Percentiles rank a stretch among this genome's conserved stretches.
Evolutionary conservation across 1,140 invertebrate genomes (phyloP).

Genomic region (Drosophila carrolli): DNA sequence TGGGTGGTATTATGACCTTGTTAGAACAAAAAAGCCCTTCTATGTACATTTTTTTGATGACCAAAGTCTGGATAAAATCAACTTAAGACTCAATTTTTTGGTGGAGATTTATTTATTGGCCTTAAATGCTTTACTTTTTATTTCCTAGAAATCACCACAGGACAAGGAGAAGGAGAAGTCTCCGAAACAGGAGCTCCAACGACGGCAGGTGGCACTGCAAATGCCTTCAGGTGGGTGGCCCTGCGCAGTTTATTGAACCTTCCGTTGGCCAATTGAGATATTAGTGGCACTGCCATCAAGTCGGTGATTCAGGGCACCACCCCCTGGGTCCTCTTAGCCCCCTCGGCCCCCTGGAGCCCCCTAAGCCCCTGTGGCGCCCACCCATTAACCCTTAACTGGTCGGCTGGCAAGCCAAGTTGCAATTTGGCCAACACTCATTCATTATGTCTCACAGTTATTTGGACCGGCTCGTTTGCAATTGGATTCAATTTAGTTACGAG

Average conservation of each 20-base stretch:
- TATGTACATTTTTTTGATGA: no score
- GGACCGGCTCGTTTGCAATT: constrained; percentile 51
- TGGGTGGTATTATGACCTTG: no score
- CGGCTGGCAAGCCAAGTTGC: constrained; percentile 66
- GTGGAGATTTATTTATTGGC: no score
- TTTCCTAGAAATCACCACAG: no score
- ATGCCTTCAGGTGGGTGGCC: constrained; percentile 64
- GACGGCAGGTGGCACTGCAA: constrained; percentile 18
- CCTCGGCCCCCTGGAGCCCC: neutral
- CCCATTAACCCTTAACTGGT: constrained; percentile 7
- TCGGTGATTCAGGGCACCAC: neutral
- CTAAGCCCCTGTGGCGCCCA: neutral
- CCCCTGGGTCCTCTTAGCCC: neutral
- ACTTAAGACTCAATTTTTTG: no score
- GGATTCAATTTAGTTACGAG: constrained; percentile 79
- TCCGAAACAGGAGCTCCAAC: neutral
- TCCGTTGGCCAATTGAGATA: constrained; percentile 67
- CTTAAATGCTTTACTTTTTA: no score
- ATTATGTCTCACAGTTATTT: constrained; percentile 73
- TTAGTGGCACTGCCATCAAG: constrained; percentile 39
- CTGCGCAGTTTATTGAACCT: constrained; percentile 57
- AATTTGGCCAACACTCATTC: constrained; percentile 84
- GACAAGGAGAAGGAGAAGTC: neutral
- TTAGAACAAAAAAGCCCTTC: no score
- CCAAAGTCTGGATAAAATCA: no score